Base-by-base conservation (phyloP, 2,113 vertebrate genomes). In the Bungarus multicinctus region DNA sequence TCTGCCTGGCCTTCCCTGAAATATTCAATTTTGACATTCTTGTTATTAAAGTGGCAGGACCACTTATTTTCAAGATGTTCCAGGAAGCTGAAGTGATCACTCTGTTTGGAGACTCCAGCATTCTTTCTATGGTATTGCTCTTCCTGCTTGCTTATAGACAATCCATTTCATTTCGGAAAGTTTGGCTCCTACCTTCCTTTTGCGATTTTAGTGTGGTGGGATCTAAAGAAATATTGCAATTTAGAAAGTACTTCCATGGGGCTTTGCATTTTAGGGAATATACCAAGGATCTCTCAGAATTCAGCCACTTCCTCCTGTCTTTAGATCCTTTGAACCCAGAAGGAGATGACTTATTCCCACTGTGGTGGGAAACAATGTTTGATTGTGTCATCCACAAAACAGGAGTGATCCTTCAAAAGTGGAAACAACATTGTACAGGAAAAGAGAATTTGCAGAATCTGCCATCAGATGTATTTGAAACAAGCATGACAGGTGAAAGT, bases 311-410 rank as follows among this genome's bases (percentile, higher is more conserved):
- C 8, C 57, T 58, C 0, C 57, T 58, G 22, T 58, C 57, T 58
- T 58, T 58, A 58, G 23, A 58, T 0, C 58, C 58, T 8, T 64
- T 64, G 58, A 30, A 64, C 10, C 58, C 27, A 27, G 8, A 64
- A 45, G 81, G 18, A 23, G 39, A 85, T 23, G 22, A 23, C 6
- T 85, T 85, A 3, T 3, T 45, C 39, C 81, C 34, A 43, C 2
- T 9, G 0, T 85, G 81, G 81, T 85, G 39, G 81, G 2, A 23
- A 85, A 3, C 0, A 0, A 5, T 43, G 0, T 85, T 85, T 45
- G 0, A 22, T 0, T 85, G 39, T 0, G 1, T 0, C 0, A 22
- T 85, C 8, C 39, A 43, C 18, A 9, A 22, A 85, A 7, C 2
- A 10, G n/a, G 14, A 4, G 3, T 0, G 0, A 39, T n/a, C 64